Evolutionary conservation across 2,113 vertebrate species (phyloP).

Genomic region (Sceloporus undulatus): DNA sequence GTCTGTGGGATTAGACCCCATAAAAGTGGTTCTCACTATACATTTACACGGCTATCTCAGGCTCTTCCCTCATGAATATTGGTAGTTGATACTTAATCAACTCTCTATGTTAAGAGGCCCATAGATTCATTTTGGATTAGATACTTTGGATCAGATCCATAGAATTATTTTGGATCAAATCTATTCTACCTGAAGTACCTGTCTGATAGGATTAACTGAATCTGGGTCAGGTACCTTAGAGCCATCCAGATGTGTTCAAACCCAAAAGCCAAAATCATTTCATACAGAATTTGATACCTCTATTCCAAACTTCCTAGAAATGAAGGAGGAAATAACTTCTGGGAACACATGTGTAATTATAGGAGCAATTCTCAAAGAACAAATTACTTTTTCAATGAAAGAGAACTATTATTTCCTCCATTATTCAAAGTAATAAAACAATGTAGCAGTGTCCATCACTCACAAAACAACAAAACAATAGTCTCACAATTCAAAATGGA

Average conservation of each 20-base stretch:
- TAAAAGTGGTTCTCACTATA: not conserved
- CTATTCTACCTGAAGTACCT: not conserved
- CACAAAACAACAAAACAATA: not conserved
- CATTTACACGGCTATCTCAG: not conserved
- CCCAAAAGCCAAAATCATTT: not conserved
- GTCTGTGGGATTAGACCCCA: not conserved
- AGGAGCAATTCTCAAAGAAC: not conserved
- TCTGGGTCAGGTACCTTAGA: not conserved
- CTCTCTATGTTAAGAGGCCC: not conserved
- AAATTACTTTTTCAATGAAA: not conserved
- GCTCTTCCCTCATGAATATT: not conserved
- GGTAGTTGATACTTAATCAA: too few species aligned
- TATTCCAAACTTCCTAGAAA: not conserved
- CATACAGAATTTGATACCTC: not conserved
- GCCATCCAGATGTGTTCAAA: not conserved
- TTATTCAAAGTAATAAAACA: not conserved
- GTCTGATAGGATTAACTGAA: not conserved
- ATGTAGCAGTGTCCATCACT: not conserved
- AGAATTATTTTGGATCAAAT: not conserved
- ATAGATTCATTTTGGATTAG: not conserved
- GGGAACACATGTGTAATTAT: not conserved
- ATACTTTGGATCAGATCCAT: too few species aligned
- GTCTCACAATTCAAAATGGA: slow-evolving; percentile 9
- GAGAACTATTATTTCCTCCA: not conserved
- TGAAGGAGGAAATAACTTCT: not conserved